phyloP scores from a whole-genome alignment of 2,797 vertebrate species.

The Botia kubotai region DNA sequence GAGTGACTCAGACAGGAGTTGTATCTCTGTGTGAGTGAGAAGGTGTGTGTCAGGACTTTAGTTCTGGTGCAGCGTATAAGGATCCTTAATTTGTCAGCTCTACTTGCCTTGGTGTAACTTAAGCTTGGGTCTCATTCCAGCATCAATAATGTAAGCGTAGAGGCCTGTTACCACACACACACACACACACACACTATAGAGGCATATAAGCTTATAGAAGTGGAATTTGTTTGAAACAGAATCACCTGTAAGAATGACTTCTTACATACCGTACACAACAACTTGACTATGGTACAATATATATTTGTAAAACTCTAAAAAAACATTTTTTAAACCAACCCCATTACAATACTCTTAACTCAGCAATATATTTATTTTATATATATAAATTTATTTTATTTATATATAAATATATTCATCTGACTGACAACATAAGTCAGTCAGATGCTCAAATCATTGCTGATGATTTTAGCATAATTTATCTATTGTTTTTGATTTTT shows the following conservation, averaged over 20 bases:
- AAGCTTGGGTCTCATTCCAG: constrained; percentile 62
- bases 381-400: too few relatives aligned
- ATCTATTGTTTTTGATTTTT: too few relatives aligned
- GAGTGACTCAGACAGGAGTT: constrained; percentile 40
- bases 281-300: not conserved
- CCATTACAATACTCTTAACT: not conserved
- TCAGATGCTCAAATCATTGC: too few relatives aligned
- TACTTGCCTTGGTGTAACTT: constrained; percentile 64
- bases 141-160: constrained; percentile 62
- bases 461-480: too few relatives aligned
- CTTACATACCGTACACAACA: not conserved
- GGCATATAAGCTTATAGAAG: not conserved
- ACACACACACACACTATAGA: constrained; percentile 36
- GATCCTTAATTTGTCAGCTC: constrained; percentile 82
- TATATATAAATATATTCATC: too few relatives aligned
- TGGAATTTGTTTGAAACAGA: not conserved
- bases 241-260: not conserved
- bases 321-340: not conserved
- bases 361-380: too few relatives aligned
- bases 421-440: too few relatives aligned
- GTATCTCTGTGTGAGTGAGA: constrained; percentile 48
- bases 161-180: constrained; percentile 51
- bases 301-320: not conserved
- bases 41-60: constrained; percentile 55
- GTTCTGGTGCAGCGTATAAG: constrained; percentile 66